phyloP scores from a whole-genome alignment of 1,140 invertebrate genomes.

The Diachasma alloeum region DNA sequence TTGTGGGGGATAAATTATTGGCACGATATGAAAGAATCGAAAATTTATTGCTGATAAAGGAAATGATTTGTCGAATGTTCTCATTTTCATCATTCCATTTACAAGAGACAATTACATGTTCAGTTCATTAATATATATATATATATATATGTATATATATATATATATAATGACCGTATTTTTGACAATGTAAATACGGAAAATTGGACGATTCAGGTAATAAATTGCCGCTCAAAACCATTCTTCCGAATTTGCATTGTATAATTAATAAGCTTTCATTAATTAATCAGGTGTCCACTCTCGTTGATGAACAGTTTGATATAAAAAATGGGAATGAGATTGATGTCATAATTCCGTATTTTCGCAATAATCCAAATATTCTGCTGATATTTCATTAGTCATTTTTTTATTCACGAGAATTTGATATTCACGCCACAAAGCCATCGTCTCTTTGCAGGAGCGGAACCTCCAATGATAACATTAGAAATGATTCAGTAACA shows the following conservation, averaged over 20 bases:
- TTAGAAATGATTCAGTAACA: not conserved
- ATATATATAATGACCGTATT: too few species aligned
- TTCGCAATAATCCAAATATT: too few species aligned
- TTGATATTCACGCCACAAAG: not conserved
- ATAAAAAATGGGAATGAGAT: too few species aligned
- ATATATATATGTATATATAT: too few species aligned
- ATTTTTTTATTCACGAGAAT: too few species aligned
- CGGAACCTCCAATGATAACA: not conserved
- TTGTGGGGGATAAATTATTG: slow-evolving; percentile 53
- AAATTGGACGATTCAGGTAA: not conserved
- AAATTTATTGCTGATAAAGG: slow-evolving; percentile 57
- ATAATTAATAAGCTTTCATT: not conserved
- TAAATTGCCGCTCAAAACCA: not conserved
- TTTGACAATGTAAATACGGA: not conserved
- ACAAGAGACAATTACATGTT: not conserved
- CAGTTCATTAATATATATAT: not conserved
- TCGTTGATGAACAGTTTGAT: too few species aligned
- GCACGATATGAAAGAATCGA: slow-evolving; percentile 53
- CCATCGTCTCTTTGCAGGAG: not conserved
- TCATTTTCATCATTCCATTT: not conserved
- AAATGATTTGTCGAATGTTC: slow-evolving; percentile 31
- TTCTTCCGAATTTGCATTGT: not conserved
- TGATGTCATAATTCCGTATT: too few species aligned
- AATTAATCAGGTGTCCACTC: too few species aligned
- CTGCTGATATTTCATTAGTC: too few species aligned